Conservation (phyloP, 2,888 invertebrate species). For the Agrotis exclamationis region DNA sequence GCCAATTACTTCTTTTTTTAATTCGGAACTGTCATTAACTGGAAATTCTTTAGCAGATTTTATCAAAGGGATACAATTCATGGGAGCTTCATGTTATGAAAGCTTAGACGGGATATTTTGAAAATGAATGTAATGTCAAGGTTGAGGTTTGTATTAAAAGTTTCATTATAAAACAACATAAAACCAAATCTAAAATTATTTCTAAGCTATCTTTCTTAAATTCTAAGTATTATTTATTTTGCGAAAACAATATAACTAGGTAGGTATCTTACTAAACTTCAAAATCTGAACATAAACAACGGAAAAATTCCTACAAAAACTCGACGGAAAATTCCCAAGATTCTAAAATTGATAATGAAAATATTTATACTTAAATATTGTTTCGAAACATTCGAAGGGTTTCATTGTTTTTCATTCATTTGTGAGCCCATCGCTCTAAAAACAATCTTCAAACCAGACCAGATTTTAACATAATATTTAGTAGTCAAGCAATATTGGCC, state of each 20-base stretch:
- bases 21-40: not conserved
- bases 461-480: conserved; percentile 31
- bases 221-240: conserved; percentile 8
- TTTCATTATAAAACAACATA: not conserved
- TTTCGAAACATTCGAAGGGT: conserved; percentile 26
- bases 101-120: not conserved
- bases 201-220: not conserved
- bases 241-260: conserved; percentile 11
- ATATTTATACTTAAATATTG: conserved; percentile 51
- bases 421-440: conserved; percentile 15
- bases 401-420: conserved; percentile 27
- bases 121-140: not conserved
- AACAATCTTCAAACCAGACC: conserved; percentile 26
- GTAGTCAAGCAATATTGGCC: conserved; percentile 11
- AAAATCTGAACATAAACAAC: conserved; percentile 36
- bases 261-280: not conserved
- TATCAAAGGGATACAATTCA: not conserved
- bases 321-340: conserved; percentile 19
- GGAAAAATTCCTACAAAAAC: not conserved
- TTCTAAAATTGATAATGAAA: conserved; percentile 48
- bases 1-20: not conserved
- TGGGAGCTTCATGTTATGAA: not conserved
- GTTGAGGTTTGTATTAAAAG: not conserved
- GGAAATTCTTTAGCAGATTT: conserved; percentile 3
- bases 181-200: not conserved